These are phyloP conservation scores for Chitala chitala DNA, from an alignment of 2,113 vertebrate genomes.

Conservation along the genomic window DNA sequence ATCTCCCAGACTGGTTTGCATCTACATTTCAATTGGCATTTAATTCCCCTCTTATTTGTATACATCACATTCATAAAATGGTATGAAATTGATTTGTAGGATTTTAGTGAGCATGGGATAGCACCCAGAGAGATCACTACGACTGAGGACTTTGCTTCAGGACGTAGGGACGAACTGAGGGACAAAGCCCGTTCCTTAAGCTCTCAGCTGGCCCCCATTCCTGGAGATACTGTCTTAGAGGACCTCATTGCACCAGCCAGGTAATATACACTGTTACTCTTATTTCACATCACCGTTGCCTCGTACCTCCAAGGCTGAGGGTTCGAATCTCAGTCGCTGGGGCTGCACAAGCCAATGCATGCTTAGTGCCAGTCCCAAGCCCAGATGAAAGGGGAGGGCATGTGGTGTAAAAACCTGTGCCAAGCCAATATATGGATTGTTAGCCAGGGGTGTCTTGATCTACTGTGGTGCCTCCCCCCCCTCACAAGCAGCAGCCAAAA, in stretches of 20 bases:
- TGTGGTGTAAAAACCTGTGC: no score
- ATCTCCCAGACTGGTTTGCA: no score
- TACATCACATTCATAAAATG: not conserved
- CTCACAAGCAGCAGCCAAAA: no score
- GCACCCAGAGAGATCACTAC: constrained; percentile 82
- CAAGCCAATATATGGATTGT: no score
- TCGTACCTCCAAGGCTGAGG: not conserved
- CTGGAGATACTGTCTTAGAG: constrained; percentile 80
- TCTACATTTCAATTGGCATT: not conserved
- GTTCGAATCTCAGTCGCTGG: not conserved
- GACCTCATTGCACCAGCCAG: constrained; percentile 79
- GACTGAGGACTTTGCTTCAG: constrained; percentile 80
- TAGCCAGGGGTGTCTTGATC: no score
- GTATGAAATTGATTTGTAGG: constrained; percentile 57
- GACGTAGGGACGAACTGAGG: constrained; percentile 65
- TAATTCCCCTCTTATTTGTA: not conserved
- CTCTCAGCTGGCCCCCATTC: constrained; percentile 70
- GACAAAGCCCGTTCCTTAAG: constrained; percentile 77
- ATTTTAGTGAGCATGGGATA: constrained; percentile 90
- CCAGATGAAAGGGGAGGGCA: no score
- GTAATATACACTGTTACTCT: constrained; percentile 48
- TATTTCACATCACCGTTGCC: not conserved
- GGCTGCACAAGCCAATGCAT: no score
- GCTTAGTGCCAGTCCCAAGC: no score
- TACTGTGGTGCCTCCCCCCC: no score